A percentile compares a stretch with the other conserved stretches of the same genome.
Conservation (phyloP, 2,888 invertebrate species). For the Deroplatys truncata region DNA sequence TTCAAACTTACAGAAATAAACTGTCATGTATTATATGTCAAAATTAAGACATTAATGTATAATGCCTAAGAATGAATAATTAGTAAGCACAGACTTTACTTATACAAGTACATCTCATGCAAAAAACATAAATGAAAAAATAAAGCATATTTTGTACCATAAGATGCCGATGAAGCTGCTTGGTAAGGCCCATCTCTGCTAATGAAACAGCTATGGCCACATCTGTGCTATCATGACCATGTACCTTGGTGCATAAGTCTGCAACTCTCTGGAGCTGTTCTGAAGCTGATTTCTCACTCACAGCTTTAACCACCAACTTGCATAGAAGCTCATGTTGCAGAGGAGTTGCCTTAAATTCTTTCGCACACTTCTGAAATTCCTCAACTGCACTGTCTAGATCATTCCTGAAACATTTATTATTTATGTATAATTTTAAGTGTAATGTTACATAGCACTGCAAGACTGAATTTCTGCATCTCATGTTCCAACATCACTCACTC, state of each 20-base stretch:
- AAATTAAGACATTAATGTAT: neutral
- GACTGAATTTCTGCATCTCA: neutral
- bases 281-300: slow-evolving; percentile 38
- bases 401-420: slow-evolving; percentile 39
- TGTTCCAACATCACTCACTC: too few species aligned
- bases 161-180: slow-evolving; percentile 49
- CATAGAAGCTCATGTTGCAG: slow-evolving; percentile 58
- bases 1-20: neutral
- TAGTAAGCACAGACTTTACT: too few species aligned
- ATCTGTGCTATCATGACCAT: slow-evolving; percentile 46
- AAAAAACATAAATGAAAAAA: neutral
- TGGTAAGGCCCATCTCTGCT: slow-evolving; percentile 53
- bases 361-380: slow-evolving; percentile 50
- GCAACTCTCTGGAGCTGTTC: slow-evolving; percentile 43
- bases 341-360: slow-evolving; percentile 57
- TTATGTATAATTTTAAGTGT: neutral
- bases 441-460: neutral
- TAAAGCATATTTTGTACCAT: slow-evolving; percentile 37
- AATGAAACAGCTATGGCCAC: slow-evolving; percentile 50
- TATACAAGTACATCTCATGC: neutral
- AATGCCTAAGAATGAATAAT: neutral
- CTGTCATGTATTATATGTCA: neutral
- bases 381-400: slow-evolving; percentile 52
- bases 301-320: slow-evolving; percentile 36
- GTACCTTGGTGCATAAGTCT: slow-evolving; percentile 42